A percentile compares a stretch with the other conserved stretches of the same genome.
Evolutionary conservation across 1,140 invertebrate species (phyloP).

Genomic region (Drosophila guanche): DNA sequence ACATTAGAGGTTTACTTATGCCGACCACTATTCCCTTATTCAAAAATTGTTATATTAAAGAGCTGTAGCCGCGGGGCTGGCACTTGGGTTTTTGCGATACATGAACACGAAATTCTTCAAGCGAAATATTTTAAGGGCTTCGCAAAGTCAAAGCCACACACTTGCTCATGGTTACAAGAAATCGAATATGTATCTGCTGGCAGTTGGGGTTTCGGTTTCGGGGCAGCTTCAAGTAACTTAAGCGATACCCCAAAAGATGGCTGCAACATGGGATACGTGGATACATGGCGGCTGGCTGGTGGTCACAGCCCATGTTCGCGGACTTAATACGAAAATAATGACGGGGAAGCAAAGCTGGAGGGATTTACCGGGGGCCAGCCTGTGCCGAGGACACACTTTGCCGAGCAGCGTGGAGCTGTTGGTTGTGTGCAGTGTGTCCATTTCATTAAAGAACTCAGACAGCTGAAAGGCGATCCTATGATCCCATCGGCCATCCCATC

Average conservation of each 20-base stretch:
- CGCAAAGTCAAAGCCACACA: conserved; percentile 10
- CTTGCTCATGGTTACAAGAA: background rate
- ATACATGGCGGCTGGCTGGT: background rate
- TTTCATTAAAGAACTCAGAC: conserved; percentile 46
- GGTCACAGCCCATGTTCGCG: conserved; percentile 18
- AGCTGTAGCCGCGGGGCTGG: no score
- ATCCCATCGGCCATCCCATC: conserved; percentile 3
- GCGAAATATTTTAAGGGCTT: conserved; percentile 1
- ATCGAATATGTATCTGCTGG: conserved; percentile 1
- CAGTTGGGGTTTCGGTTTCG: conserved; percentile 7
- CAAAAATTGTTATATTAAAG: no score
- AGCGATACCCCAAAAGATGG: no score
- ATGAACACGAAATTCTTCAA: conserved; percentile 4
- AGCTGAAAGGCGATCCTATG: conserved; percentile 37
- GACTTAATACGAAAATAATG: conserved; percentile 51
- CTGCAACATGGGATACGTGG: no score
- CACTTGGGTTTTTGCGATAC: no score
- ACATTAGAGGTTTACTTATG: no score
- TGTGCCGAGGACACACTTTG: conserved; percentile 14
- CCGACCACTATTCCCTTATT: no score
- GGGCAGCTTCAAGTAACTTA: conserved; percentile 14
- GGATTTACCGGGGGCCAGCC: conserved; percentile 21
- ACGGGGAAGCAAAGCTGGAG: conserved; percentile 8
- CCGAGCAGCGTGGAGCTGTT: no score
- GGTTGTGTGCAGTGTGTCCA: conserved; percentile 18